Evolutionary conservation across 1,140 invertebrate species (phyloP).

Genomic region (Ericerus pela): DNA sequence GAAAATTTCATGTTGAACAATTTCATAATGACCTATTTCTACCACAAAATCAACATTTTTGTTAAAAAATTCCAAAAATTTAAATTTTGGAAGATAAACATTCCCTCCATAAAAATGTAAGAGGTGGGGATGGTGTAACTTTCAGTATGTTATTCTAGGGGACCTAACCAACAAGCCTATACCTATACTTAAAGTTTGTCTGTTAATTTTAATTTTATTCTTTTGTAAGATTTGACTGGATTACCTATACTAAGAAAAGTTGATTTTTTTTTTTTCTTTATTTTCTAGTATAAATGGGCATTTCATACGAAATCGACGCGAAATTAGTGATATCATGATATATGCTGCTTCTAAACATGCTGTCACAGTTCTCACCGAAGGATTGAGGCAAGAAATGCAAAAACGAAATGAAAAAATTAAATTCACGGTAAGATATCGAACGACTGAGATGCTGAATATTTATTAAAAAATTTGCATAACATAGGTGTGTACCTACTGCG

Average conservation of each 20-base stretch:
- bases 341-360: background rate
- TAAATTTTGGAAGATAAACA: background rate
- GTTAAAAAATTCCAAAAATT: no score
- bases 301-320: background rate
- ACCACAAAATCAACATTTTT: no score
- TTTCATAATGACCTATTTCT: no score
- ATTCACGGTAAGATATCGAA: background rate
- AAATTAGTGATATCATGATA: background rate
- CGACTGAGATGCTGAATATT: no score
- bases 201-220: background rate
- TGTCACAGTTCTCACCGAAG: background rate
- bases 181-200: background rate
- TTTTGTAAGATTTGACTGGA: background rate
- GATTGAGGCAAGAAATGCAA: background rate
- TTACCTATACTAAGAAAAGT: background rate
- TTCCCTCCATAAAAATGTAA: background rate
- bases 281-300: slow-evolving; percentile 1
- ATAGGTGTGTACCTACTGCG: no score
- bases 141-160: background rate
- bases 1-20: no score
- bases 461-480: no score
- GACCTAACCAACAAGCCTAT: no score
- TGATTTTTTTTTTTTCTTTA: background rate
- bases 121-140: background rate
- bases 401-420: background rate